A percentile compares a stretch with the other conserved stretches of the same genome.
phyloP scores from a whole-genome alignment of 2,888 invertebrate species.

The Elysia crispata region DNA sequence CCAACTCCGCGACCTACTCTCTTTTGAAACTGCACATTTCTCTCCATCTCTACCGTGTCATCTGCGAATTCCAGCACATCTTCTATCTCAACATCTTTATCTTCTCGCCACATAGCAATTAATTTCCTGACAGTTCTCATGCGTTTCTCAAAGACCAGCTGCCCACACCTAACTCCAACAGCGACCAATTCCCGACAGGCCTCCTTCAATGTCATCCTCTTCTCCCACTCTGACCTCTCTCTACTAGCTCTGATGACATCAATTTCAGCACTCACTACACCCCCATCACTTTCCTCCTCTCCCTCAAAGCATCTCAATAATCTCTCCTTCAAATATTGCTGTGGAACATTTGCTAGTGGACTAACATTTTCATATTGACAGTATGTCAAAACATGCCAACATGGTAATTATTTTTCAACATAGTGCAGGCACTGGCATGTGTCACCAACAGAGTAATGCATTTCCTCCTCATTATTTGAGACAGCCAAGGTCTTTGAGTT shows the following conservation, averaged over 20 bases:
- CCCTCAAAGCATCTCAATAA: background rate
- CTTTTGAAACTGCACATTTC: no score
- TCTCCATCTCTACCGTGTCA: background rate
- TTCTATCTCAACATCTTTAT: constrained; percentile 20
- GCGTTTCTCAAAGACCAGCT: constrained; percentile 1
- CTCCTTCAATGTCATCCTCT: background rate
- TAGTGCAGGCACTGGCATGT: constrained; percentile 1
- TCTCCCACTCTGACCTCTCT: background rate
- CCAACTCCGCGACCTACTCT: no score
- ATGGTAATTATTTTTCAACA: background rate
- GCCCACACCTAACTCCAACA: background rate
- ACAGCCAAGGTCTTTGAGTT: background rate
- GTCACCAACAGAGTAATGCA: background rate
- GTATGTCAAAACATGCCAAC: background rate
- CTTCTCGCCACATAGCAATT: no score
- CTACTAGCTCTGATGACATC: background rate
- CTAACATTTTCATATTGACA: constrained; percentile 5
- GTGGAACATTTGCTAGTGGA: background rate
- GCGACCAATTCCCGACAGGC: constrained; percentile 9
- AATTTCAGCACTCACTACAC: background rate
- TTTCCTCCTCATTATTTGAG: background rate
- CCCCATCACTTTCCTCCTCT: background rate
- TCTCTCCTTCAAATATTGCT: background rate
- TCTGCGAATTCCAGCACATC: background rate
- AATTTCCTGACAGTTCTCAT: no score